Percentiles rank a stretch among this genome's conserved stretches.
Conservation (phyloP, 2,113 vertebrate genomes). For the Rhinopomastus cyanomelas region DNA sequence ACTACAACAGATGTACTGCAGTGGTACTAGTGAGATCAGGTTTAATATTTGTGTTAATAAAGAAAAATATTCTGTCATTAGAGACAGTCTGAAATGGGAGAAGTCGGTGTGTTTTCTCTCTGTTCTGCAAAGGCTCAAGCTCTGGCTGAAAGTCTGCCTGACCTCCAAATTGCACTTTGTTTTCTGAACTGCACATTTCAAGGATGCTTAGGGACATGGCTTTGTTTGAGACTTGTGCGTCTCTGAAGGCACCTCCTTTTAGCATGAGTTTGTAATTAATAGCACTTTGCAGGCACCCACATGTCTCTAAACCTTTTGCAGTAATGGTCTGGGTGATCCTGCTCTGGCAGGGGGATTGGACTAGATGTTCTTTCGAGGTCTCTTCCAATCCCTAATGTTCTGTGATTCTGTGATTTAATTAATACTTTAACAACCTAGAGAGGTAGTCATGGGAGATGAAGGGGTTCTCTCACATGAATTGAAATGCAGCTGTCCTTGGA, state of each 20-base stretch:
- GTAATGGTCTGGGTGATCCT: no score
- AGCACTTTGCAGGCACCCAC: neutral
- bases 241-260: neutral
- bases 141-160: neutral
- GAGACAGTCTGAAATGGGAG: neutral
- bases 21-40: conserved; percentile 40
- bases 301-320: conserved; percentile 11
- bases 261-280: neutral
- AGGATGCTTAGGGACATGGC: neutral
- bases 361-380: no score
- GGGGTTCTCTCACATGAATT: conserved; percentile 27
- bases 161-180: neutral
- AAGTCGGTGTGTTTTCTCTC: neutral
- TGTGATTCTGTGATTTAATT: no score
- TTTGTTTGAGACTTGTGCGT: neutral
- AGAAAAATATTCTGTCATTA: conserved; percentile 58
- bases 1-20: conserved; percentile 36
- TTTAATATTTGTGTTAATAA: conserved; percentile 62
- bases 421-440: conserved; percentile 1
- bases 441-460: conserved; percentile 27
- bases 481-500: conserved; percentile 26
- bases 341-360: no score
- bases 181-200: neutral
- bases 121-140: neutral
- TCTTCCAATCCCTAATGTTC: no score